Conservation (phyloP, 30 jellyfish, hydroid and myxozoan genomes). For the Sanderia malayensis region DNA sequence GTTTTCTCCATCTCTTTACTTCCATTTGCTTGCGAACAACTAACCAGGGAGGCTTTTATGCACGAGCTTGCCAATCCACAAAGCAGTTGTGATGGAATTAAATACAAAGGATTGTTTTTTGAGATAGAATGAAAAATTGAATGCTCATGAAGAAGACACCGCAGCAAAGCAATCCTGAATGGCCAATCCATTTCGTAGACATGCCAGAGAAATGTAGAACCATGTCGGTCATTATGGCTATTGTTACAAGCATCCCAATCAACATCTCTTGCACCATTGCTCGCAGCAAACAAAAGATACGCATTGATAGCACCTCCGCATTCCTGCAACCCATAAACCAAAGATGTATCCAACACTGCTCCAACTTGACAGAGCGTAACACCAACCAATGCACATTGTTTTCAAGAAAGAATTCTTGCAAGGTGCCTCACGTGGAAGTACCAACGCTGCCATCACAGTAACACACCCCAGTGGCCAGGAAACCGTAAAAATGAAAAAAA, state of each 20-base stretch:
- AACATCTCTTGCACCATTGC: slow-evolving; percentile 52
- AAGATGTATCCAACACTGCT: slow-evolving; percentile 34
- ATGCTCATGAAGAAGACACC: slow-evolving; percentile 49
- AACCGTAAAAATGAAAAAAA: slow-evolving; percentile 67
- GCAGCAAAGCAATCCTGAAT: slow-evolving; percentile 44
- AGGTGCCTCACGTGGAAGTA: slow-evolving; percentile 41
- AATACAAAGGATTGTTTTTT: slow-evolving; percentile 30
- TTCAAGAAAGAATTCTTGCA: slow-evolving; percentile 23
- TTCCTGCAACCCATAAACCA: slow-evolving; percentile 59
- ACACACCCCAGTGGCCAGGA: slow-evolving; percentile 61
- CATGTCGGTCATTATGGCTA: slow-evolving; percentile 61
- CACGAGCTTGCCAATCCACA: slow-evolving; percentile 56
- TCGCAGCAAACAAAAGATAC: slow-evolving; percentile 56
- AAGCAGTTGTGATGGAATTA: slow-evolving; percentile 52
- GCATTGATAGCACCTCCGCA: slow-evolving; percentile 59
- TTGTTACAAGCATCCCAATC: slow-evolving; percentile 45
- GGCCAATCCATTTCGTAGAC: slow-evolving; percentile 77
- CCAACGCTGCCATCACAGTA: slow-evolving; percentile 32
- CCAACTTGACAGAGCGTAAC: slow-evolving; percentile 42
- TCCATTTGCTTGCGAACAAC: slow-evolving; percentile 35
- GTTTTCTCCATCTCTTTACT: slow-evolving; percentile 64
- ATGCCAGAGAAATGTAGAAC: slow-evolving; percentile 50
- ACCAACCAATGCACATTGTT: slow-evolving; percentile 33
- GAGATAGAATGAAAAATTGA: slow-evolving; percentile 46
- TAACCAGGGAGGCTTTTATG: slow-evolving; percentile 38